A percentile compares a stretch with the other conserved stretches of the same genome.
phyloP scores from a whole-genome alignment of 1,140 invertebrate species.

The Palaemon carinicauda region DNA sequence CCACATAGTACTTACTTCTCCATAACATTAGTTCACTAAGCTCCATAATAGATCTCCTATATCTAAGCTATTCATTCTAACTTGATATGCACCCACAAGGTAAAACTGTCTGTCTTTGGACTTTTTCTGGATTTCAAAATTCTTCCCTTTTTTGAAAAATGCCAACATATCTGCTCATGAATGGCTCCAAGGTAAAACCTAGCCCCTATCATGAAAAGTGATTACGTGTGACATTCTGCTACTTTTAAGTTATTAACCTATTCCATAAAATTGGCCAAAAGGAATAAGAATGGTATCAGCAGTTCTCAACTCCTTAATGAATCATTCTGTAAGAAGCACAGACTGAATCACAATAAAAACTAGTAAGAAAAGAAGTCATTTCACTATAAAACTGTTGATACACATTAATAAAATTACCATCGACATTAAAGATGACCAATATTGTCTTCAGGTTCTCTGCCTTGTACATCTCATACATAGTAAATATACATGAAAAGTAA shows the following conservation, averaged over 20 bases:
- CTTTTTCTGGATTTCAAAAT: no score
- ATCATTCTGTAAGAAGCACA: not conserved
- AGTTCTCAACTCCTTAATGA: not conserved
- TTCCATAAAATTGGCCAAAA: not conserved
- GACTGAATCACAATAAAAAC: not conserved
- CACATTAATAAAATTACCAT: not conserved
- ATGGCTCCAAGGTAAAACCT: not conserved
- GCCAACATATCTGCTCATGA: not conserved
- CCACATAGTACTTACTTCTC: no score
- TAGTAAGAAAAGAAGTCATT: not conserved
- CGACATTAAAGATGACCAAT: conserved; percentile 12
- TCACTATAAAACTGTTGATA: not conserved
- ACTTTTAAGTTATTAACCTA: not conserved
- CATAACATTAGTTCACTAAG: not conserved
- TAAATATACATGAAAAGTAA: not conserved
- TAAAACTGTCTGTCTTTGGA: not conserved
- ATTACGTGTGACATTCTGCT: not conserved
- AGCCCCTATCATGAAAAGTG: not conserved
- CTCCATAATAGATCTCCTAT: conserved; percentile 13
- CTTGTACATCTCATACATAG: not conserved
- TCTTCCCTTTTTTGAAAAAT: not conserved
- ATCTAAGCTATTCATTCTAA: conserved; percentile 29
- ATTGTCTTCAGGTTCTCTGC: not conserved
- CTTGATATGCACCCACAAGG: conserved; percentile 23
- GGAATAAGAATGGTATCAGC: not conserved